A percentile compares a stretch with the other conserved stretches of the same genome.
phyloP scores from a whole-genome alignment of 53 echinoderm and acorn worm genomes.

The Antedon mediterranea region DNA sequence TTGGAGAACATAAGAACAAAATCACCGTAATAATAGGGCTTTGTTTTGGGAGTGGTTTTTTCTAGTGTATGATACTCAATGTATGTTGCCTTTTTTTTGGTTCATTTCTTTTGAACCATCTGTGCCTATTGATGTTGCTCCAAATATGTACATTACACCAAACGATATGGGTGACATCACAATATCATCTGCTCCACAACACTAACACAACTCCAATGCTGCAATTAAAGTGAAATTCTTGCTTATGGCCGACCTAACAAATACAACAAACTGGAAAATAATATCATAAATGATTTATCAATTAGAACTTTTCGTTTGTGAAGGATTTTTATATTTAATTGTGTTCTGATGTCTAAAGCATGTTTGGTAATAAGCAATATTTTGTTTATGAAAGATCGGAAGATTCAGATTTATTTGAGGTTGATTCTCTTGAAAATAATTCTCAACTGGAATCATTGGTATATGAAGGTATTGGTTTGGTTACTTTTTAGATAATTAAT shows the following conservation, averaged over 20 bases:
- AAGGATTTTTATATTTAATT: neutral
- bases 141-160: neutral
- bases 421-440: neutral
- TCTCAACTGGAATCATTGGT: neutral
- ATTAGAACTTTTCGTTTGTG: neutral
- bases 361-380: neutral
- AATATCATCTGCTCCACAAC: neutral
- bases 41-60: no score
- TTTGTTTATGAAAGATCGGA: neutral
- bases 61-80: no score
- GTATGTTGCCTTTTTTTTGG: neutral
- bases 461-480: neutral
- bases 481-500: no score
- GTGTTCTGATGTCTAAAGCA: neutral
- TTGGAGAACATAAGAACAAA: no score
- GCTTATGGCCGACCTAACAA: neutral
- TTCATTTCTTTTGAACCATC: neutral
- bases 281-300: neutral
- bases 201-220: neutral
- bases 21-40: no score
- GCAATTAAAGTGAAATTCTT: neutral
- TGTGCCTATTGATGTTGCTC: neutral
- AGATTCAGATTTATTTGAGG: neutral
- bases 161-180: neutral
- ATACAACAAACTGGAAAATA: neutral